Evolutionary conservation across 1,140 invertebrate species (phyloP).

Genomic region (Musca domestica): DNA sequence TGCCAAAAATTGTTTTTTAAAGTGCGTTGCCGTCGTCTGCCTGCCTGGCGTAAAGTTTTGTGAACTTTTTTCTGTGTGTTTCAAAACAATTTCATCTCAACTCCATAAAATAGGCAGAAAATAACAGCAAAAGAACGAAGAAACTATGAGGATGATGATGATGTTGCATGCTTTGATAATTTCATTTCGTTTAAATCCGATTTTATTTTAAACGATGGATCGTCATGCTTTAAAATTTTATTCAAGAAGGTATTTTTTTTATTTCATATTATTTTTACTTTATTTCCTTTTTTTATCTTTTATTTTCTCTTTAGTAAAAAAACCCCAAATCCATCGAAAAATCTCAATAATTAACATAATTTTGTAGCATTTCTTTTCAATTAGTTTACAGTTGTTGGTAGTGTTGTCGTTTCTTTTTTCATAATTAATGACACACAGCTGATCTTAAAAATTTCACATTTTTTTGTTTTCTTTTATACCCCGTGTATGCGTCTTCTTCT

Average conservation of each 20-base stretch:
- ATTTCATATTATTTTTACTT: constrained; percentile 28
- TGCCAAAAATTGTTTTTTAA: not conserved
- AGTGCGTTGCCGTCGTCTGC: no score
- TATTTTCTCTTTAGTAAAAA: constrained; percentile 20
- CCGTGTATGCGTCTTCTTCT: no score
- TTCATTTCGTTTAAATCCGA: constrained; percentile 51
- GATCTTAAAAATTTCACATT: no score
- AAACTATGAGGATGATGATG: constrained; percentile 15
- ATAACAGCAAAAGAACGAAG: not conserved
- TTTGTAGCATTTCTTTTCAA: no score
- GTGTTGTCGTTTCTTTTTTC: no score
- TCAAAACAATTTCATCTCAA: not conserved
- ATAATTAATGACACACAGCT: no score
- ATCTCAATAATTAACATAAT: no score
- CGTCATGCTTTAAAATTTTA: constrained; percentile 54
- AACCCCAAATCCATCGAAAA: not conserved
- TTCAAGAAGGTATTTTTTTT: constrained; percentile 52
- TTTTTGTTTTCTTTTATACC: no score
- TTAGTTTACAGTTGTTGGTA: no score
- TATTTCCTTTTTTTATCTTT: constrained; percentile 29
- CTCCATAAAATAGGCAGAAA: not conserved
- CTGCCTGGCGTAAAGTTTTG: not conserved
- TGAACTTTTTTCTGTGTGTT: not conserved
- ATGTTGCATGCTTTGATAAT: constrained; percentile 42
- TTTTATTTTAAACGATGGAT: constrained; percentile 54